phyloP scores from a whole-genome alignment of 1,140 invertebrate genomes.

The Brachionus plicatilis region DNA sequence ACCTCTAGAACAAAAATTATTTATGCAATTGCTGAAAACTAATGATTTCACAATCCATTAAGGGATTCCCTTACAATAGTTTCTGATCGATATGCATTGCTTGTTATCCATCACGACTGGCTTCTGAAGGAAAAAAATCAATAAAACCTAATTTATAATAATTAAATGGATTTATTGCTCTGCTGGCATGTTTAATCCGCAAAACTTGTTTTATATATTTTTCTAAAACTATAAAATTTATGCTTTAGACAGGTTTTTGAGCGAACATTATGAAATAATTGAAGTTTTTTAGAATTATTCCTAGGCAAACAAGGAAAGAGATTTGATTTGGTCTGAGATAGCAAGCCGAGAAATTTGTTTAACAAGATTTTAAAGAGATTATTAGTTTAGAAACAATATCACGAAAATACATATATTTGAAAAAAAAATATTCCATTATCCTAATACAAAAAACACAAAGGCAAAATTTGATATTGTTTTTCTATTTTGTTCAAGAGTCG shows the following conservation, averaged over 20 bases:
- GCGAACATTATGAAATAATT: not conserved
- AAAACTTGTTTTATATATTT: not conserved
- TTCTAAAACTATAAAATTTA: not conserved
- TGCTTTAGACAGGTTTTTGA: not conserved
- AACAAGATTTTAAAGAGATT: not conserved
- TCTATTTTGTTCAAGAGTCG: not conserved
- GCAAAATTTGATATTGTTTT: not conserved
- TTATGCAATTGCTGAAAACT: not conserved
- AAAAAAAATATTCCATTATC: not conserved
- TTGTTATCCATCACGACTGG: not conserved
- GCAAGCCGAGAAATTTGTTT: not conserved
- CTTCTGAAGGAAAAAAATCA: not conserved
- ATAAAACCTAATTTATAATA: not conserved
- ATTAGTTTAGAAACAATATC: not conserved
- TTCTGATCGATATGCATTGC: not conserved
- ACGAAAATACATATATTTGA: not conserved
- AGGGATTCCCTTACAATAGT: not conserved
- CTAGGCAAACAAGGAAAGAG: not conserved
- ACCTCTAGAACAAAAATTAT: not conserved
- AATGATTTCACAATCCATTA: not conserved
- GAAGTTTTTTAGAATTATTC: not conserved
- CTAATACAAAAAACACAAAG: not conserved
- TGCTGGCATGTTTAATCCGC: not conserved
- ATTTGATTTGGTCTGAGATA: not conserved
- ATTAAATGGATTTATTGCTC: not conserved